Percentiles rank a stretch among this genome's conserved stretches.
Evolutionary conservation across 2,888 invertebrate species (phyloP).

Genomic region (Gasteruption jaculator): DNA sequence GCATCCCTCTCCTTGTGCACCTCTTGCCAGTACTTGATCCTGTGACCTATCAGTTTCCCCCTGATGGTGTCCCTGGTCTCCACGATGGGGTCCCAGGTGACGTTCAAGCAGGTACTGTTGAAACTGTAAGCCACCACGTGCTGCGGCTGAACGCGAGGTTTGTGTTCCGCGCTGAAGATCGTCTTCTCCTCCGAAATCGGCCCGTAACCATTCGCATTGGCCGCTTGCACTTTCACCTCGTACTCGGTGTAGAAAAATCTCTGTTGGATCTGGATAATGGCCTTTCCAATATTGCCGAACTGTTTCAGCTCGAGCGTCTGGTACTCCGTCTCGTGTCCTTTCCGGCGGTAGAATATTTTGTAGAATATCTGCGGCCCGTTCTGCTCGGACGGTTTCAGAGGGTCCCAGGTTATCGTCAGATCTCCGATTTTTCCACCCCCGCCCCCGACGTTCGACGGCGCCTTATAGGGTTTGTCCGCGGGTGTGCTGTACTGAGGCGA

Average conservation of each 20-base stretch:
- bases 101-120: conserved; percentile 90
- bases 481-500: conserved; percentile 84
- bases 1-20: conserved; percentile 70
- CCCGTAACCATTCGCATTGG: conserved; percentile 76
- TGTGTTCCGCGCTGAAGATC: conserved; percentile 85
- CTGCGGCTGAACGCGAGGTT: conserved; percentile 83
- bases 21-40: conserved; percentile 90
- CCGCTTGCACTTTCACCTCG: conserved; percentile 80
- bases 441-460: conserved; percentile 79
- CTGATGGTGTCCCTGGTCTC: conserved; percentile 78
- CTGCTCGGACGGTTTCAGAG: conserved; percentile 72
- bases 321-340: conserved; percentile 70
- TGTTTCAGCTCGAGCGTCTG: conserved; percentile 67
- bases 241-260: conserved; percentile 79
- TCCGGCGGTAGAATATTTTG: conserved; percentile 81
- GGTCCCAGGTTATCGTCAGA: conserved; percentile 85
- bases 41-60: conserved; percentile 88
- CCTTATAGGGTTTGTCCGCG: conserved; percentile 72
- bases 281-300: conserved; percentile 71
- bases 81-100: conserved; percentile 85
- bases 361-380: conserved; percentile 89
- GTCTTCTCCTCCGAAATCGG: conserved; percentile 72
- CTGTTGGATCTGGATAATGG: conserved; percentile 71
- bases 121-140: conserved; percentile 72
- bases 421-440: conserved; percentile 96